Evolutionary conservation across 2,797 vertebrate genomes (phyloP).

Genomic region (Hozukius guyotensis): DNA sequence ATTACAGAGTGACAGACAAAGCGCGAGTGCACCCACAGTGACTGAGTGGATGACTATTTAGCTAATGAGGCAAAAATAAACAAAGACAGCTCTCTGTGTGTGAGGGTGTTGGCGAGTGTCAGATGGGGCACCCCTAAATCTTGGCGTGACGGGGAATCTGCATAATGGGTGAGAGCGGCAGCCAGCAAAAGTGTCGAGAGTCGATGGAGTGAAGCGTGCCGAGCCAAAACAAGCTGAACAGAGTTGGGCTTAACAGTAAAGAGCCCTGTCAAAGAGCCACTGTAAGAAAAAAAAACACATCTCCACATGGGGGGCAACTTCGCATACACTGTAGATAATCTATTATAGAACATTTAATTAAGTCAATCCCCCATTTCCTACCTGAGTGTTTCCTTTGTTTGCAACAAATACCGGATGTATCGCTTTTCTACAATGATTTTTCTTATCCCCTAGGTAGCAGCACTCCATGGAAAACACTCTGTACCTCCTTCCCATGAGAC

Average conservation of each 20-base stretch:
- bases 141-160: constrained; percentile 45
- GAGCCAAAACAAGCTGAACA: constrained; percentile 22
- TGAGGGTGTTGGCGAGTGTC: constrained; percentile 31
- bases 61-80: constrained; percentile 62
- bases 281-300: constrained; percentile 10
- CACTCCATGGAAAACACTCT: neutral
- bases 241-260: neutral
- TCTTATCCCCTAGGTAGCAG: neutral
- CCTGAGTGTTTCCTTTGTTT: neutral
- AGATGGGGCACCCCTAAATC: constrained; percentile 22
- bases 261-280: constrained; percentile 7
- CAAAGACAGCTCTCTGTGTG: constrained; percentile 39
- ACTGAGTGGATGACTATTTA: constrained; percentile 53
- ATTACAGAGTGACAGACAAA: constrained; percentile 59
- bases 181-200: constrained; percentile 27
- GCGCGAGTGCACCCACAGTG: constrained; percentile 7
- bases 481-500: neutral
- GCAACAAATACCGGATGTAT: neutral
- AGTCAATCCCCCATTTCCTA: neutral
- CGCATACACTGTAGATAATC: neutral
- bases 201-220: constrained; percentile 33
- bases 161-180: constrained; percentile 45
- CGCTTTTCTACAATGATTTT: neutral
- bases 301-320: neutral
- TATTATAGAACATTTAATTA: neutral